Evolutionary conservation across 2,888 invertebrate genomes (phyloP), one percentile per base, ranked within the genome.

Genomic region (Aspidiotus rigidus): DNA sequence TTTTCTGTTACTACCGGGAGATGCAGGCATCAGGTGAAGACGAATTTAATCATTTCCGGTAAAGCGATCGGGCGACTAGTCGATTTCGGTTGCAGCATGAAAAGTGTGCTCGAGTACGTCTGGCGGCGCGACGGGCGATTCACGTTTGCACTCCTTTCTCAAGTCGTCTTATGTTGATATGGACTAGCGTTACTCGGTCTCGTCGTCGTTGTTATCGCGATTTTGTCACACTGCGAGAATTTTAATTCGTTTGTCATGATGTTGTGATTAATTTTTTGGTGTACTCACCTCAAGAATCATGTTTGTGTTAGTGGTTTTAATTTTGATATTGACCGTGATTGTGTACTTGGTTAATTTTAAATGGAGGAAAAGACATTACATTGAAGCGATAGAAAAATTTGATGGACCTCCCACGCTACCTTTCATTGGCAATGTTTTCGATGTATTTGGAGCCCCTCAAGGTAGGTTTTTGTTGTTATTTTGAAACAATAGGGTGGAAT

Each of bases 381-480:
- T 59, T 9, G 59, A 59, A 28, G 39, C 59, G 16, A 59, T 59
- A 13, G 39, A 59, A 10, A 59, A 59, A 39, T 59, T 59, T 13
- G 28, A 59, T 10, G 59, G 59, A 28, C 59, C 59, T 59, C 59
- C 59, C 7, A 59, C 59, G 6, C 7, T 59, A 13, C 59, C 59
- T 2, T 13, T 59, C 28, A 13, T 59, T 13, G 59, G 59, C 16
- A 59, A 59, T 28, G 59, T 59, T 17, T 59, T 59, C 17, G 59
- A 59, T 39, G 28, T 59, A 7, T 13, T 59, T 8, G 59, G 59
- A 9, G 28, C 59, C 2, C 59, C 59, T 7, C 17, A 39, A 28
- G 59, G 59, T 59, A 28, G 39, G 59, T 59, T 13, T 39, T 8
- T 16, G 9, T 55, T 3, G 5, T 53, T 28, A 5, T 5, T 28